A percentile compares a stretch with the other conserved stretches of the same genome.
Conservation (phyloP, 2,888 invertebrate genomes). For the Pachymerium ferrugineum region DNA sequence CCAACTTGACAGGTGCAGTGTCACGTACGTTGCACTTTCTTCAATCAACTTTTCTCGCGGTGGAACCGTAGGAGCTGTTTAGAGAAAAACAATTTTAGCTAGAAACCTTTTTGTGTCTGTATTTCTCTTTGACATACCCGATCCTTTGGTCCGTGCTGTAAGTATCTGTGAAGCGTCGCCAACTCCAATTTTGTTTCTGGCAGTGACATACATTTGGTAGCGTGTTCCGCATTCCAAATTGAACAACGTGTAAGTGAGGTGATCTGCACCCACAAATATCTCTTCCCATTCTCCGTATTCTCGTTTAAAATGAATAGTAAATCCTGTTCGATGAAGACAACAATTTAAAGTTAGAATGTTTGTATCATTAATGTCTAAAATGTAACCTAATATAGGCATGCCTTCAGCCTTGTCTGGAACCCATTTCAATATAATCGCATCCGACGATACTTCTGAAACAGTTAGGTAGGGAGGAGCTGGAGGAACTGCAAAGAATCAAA, state of each 20-base stretch:
- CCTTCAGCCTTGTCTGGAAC: constrained; percentile 50
- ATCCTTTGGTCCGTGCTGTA: constrained; percentile 84
- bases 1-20: constrained; percentile 45
- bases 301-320: constrained; percentile 43
- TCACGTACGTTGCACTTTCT: constrained; percentile 87
- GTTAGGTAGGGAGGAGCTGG: constrained; percentile 71
- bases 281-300: constrained; percentile 45
- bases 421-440: constrained; percentile 65
- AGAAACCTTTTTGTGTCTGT: constrained; percentile 11
- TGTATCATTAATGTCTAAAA: neutral
- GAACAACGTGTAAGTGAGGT: constrained; percentile 44
- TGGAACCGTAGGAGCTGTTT: constrained; percentile 76
- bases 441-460: constrained; percentile 67
- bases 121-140: constrained; percentile 46
- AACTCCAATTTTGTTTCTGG: constrained; percentile 66
- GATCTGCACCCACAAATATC: constrained; percentile 41
- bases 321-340: constrained; percentile 39
- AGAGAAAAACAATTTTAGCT: constrained; percentile 1
- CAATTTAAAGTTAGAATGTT: neutral
- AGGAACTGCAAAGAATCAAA: constrained; percentile 54
- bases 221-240: constrained; percentile 45
- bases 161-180: constrained; percentile 84
- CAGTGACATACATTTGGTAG: constrained; percentile 45
- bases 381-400: constrained; percentile 35
- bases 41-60: constrained; percentile 85